Percentiles rank a stretch among this genome's conserved stretches.
phyloP scores from a whole-genome alignment of 1,140 invertebrate species.

The Globodera rostochiensis region DNA sequence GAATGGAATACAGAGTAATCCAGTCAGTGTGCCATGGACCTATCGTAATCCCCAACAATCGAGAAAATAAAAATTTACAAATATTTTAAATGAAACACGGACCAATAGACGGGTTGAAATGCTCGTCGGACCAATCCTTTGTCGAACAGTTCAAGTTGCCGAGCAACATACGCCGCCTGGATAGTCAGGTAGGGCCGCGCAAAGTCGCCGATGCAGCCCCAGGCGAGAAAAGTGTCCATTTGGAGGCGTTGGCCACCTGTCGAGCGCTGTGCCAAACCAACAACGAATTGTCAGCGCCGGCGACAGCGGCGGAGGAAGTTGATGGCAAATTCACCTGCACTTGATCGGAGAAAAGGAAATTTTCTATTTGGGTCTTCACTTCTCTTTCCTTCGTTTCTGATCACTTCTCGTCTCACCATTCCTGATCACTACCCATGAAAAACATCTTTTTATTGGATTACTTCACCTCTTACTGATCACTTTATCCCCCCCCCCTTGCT shows the following conservation, averaged over 20 bases:
- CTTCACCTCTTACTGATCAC: too few relatives aligned
- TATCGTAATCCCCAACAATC: too few relatives aligned
- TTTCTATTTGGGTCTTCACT: too few relatives aligned
- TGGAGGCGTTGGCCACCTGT: constrained; percentile 80
- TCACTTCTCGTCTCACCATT: too few relatives aligned
- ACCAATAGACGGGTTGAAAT: constrained; percentile 95
- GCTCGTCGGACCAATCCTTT: constrained; percentile 80
- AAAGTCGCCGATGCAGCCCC: constrained; percentile 93
- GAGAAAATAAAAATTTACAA: constrained; percentile 5
- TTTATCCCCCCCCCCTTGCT: too few relatives aligned
- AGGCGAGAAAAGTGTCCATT: constrained; percentile 78
- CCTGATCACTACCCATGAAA: too few relatives aligned
- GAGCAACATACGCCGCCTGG: constrained; percentile 77
- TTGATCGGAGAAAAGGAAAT: too few relatives aligned
- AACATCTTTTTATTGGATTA: too few relatives aligned
- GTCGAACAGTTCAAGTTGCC: constrained; percentile 80
- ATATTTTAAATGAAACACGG: too few relatives aligned
- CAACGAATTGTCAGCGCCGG: constrained; percentile 67
- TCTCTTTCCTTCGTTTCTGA: too few relatives aligned
- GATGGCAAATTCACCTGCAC: constrained; percentile 53
- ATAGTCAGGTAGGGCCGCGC: constrained; percentile 80
- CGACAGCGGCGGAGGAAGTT: neutral
- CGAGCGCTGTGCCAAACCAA: constrained; percentile 70
- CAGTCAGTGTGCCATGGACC: too few relatives aligned
- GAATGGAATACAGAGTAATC: constrained; percentile 25